Base-by-base conservation (phyloP, 2,888 invertebrate species). In the Aphodius granarius region DNA sequence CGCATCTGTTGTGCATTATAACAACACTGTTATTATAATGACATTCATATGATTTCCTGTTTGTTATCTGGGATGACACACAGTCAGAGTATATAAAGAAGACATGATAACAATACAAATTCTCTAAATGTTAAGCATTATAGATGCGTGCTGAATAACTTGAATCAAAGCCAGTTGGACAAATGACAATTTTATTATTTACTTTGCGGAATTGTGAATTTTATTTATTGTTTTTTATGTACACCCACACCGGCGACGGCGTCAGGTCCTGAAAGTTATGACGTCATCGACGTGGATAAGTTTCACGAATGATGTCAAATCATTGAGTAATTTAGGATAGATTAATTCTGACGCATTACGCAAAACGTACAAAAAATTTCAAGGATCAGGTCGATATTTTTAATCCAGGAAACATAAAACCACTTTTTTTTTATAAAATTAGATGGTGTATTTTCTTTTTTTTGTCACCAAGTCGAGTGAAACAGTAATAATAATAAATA, bases 151-250 rank as follows among this genome's bases (percentile, higher is more conserved):
- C 74, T 72, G 73, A 71, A 23, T 64, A 66, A 75, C 71, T 76
- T 77, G 77, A 75, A 64, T 63, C 18, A 23, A 4, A 17, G 79
- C 78, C 78, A 79, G 72, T 74, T 79, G 79, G 78, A 74, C 17
- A 19, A 13, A n/a, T 75, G 78, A 78, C 78, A 13, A 16, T 70
- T 21, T 19, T 70, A 20, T 21, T 20, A 21, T 70, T 70, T 16
- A 22, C 15, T 21, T 70, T 70, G 9, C 65, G 17, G 17, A 65
- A 65, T 70, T 16, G 70, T 20, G 2, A 1, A 66, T 15, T 15
- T 66, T 66, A 66, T 17, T 66, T 15, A 66, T 66, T 66, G 13
- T 68, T 18, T 16, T 65, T 65, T 65, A 65, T 15, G 3, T 15
- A 65, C 43, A 0, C 43, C 43, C 66, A 65, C 66, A 1, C 3